Base-by-base conservation (phyloP, 2,797 vertebrate species). In the Chromis chromis region DNA sequence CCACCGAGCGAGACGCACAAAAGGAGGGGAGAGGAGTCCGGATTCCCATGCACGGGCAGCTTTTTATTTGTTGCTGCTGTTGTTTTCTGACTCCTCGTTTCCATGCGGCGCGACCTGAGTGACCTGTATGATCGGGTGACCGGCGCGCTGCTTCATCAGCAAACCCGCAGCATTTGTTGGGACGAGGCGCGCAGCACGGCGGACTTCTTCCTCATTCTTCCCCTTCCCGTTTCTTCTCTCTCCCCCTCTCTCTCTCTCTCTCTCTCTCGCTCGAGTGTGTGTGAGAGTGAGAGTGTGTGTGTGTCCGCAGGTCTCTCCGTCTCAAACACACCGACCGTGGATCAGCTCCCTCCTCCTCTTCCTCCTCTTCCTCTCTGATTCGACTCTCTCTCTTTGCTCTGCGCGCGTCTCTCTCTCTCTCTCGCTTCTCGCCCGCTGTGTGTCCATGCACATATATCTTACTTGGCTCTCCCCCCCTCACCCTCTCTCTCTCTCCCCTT, bases 171-270 rank as follows among this genome's bases (percentile, higher is more conserved):
- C 87, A 90, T 88, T 78, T 63, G 87, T 67, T 72, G 91, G 90
- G 84, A 90, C 88, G 88, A 92, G 85, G 86, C 83, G 92, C 84
- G 91, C 81, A 74, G 82, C 73, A 71, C 57, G 4, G 84, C 71
- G 83, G 88, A 90, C 88, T 86, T 91, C 93, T 95, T 94, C 94
- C 93, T 94, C 94, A 94, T 95, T 94, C 94, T 93, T 94, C 42
- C 81, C 87, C 80, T 85, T 76, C 77, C 80, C 42, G 77, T 71
- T 73, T 58, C 79, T 61, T 28, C 36, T 52, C 10, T 12, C 3
- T 36, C 33, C 3, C 33, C 2, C 33, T 36, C 33, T 12, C 33
- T 3, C 40, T 3, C 33, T 36, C 33, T 33, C 31, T 33, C 31
- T 7, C 33, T 36, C 33, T 42, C 16, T 42, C 40, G 14, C 40